phyloP scores from a whole-genome alignment of 2,888 invertebrate genomes.

The Plutella xylostella region DNA sequence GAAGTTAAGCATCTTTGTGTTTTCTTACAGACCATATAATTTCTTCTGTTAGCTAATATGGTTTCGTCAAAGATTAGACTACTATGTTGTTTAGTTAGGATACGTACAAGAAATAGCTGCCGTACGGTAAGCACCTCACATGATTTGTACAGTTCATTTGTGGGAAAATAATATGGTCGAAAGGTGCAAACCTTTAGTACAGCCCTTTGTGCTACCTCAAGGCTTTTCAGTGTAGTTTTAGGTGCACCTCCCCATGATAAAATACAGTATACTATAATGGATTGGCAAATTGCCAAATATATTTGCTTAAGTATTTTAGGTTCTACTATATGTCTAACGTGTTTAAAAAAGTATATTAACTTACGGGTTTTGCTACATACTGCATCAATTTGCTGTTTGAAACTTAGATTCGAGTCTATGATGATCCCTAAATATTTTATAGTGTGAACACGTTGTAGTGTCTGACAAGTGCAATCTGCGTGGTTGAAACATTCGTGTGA shows the following conservation, averaged over 20 bases:
- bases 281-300: slow-evolving; percentile 7
- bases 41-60: no score
- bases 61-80: not conserved
- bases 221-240: not conserved
- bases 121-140: not conserved
- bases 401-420: not conserved
- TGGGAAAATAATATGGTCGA: not conserved
- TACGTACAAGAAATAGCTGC: not conserved
- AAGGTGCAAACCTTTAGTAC: no score
- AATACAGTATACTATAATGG: slow-evolving; percentile 7
- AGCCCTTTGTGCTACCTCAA: no score
- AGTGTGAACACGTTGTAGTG: not conserved
- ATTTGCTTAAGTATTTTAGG: slow-evolving; percentile 16
- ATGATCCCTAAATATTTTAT: not conserved
- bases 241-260: not conserved
- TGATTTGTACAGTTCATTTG: not conserved
- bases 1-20: not conserved
- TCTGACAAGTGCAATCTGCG: not conserved
- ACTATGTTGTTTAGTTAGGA: not conserved
- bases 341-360: not conserved
- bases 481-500: not conserved
- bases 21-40: slow-evolving; percentile 16
- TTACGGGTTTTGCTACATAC: not conserved
- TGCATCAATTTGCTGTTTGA: not conserved
- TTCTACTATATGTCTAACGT: not conserved